These are phyloP conservation scores for Caenorhabditis sinica DNA, from an alignment of 2,888 invertebrate genomes.

Conservation along the genomic window DNA sequence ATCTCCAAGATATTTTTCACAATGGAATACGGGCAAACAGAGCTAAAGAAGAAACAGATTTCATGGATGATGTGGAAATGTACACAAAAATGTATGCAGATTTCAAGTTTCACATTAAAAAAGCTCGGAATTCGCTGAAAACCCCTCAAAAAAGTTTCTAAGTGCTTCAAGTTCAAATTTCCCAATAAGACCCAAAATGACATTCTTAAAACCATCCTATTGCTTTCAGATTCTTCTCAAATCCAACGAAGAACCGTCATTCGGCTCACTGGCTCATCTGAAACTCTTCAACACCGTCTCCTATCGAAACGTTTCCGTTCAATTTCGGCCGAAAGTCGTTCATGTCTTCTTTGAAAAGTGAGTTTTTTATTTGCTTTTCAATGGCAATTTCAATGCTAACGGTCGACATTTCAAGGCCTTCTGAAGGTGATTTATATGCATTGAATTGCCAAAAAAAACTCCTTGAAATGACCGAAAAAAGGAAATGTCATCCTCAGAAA, in stretches of 20 bases:
- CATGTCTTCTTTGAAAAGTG: constrained; percentile 67
- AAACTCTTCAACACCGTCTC: constrained; percentile 70
- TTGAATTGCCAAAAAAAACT: background rate
- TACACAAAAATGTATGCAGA: too few relatives aligned
- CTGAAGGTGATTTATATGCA: constrained; percentile 33
- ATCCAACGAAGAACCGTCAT: constrained; percentile 68
- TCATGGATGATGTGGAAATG: too few relatives aligned
- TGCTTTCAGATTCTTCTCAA: constrained; percentile 72
- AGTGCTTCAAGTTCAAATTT: too few relatives aligned
- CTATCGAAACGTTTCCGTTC: constrained; percentile 74
- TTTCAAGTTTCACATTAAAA: too few relatives aligned
- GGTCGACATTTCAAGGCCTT: constrained; percentile 1
- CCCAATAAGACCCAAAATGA: too few relatives aligned
- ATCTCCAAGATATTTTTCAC: too few relatives aligned
- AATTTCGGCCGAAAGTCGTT: constrained; percentile 69
- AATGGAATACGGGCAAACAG: too few relatives aligned
- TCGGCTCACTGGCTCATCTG: constrained; percentile 69
- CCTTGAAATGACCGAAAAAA: background rate
- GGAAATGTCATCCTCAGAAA: background rate
- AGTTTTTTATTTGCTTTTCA: constrained; percentile 20
- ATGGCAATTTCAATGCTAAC: constrained; percentile 6
- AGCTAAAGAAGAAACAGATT: too few relatives aligned
- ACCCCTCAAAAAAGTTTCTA: too few relatives aligned
- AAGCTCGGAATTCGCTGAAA: too few relatives aligned
- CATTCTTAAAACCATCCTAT: background rate